Base-by-base conservation (phyloP, 1,140 invertebrate genomes). In the Camponotus pennsylvanicus region DNA sequence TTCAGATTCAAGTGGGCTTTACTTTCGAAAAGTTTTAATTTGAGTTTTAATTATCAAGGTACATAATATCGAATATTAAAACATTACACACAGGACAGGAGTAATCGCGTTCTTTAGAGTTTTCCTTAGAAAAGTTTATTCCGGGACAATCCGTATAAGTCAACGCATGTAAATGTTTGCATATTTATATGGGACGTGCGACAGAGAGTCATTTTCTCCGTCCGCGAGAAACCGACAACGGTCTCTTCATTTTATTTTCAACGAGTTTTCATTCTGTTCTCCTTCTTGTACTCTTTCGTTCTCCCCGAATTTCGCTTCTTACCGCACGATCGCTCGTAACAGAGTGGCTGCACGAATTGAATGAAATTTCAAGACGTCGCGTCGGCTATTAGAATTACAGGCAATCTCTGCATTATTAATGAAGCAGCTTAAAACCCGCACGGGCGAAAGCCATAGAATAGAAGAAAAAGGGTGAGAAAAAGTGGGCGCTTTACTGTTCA, bases 401-500 rank as follows among this genome's bases (percentile, higher is more conserved):
- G 55, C 86, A 88, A 88, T 83, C 52, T 59, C 59, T 59, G 80
- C 82, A 75, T 89, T 85, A 89, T 85, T 75, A 88, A 88, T 84
- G 87, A 85, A 75, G 37, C 2, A 63, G 34, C 59, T 87, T 76
- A 84, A 87, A 66, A 59, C 57, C 42, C 64, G 21, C 42, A 34
- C 11, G 9, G 13, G 15, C 1, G 45, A 27, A 67, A 77, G 8
- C 42, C 42, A 45, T 59, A 45, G 18, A 76, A 61, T 27, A 4
- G 34, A 0, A 3, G 1, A 34, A n/a, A n/a, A 13, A 18, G 13
- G 49, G 37, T 9, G 21, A 55, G 52, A 85, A 84, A 63, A 85
- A 78, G 64, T 15, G 34, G 18, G n/a, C 49, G 5, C 27, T 69
- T 27, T n/a, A 13, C 52, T 13, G 21, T 71, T 40, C 18, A 75